These are phyloP conservation scores for Polietes domitor DNA, from an alignment of 2,888 invertebrate species.

Conservation along the genomic window DNA sequence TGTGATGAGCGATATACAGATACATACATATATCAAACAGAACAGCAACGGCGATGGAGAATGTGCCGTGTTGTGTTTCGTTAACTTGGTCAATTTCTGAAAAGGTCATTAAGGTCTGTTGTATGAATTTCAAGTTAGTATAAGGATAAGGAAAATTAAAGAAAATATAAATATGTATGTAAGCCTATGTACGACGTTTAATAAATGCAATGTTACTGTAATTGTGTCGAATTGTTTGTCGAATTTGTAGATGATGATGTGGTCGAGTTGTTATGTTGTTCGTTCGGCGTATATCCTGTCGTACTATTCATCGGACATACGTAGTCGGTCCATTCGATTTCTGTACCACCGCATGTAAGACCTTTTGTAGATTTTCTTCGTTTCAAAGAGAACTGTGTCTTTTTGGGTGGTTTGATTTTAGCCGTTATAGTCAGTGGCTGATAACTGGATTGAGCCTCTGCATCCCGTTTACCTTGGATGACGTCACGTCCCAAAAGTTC, in stretches of 20 bases:
- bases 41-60: no score
- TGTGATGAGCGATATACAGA: no score
- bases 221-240: conserved; percentile 36
- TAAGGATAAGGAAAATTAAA: not conserved
- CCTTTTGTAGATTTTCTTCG: conserved; percentile 91
- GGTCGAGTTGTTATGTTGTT: conserved; percentile 47
- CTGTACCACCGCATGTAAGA: conserved; percentile 82
- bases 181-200: not conserved
- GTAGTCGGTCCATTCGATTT: conserved; percentile 90
- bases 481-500: conserved; percentile 94
- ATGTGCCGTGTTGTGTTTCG: no score
- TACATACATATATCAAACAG: no score
- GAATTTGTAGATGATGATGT: conserved; percentile 53
- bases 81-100: no score
- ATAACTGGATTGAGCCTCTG: conserved; percentile 91
- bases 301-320: conserved; percentile 87
- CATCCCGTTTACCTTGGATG: conserved; percentile 93
- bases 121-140: no score
- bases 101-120: no score
- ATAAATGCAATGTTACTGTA: not conserved
- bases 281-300: conserved; percentile 24
- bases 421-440: conserved; percentile 93
- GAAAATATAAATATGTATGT: conserved; percentile 30
- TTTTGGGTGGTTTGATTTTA: conserved; percentile 94
- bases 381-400: conserved; percentile 93